Base-by-base conservation (phyloP, 1,140 invertebrate species). In the Caerostris extrusa region DNA sequence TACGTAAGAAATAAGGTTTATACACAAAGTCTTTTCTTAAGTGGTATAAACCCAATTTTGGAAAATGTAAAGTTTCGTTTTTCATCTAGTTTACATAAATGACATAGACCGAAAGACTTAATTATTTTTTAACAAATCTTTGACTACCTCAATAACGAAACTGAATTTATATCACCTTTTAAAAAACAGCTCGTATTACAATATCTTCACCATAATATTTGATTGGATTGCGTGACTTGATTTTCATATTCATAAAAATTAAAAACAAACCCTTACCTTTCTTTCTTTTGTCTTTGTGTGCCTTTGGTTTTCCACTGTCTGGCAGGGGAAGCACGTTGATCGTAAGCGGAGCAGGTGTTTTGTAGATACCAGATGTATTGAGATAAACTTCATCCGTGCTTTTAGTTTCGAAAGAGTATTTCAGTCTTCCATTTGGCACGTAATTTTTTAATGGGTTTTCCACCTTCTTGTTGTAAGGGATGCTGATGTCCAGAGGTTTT, bases 391-490 rank as follows among this genome's bases (percentile, higher is more conserved):
- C 85, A 81, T 88, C 86, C 3, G n/a, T n/a, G 34, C 58, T 34
- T 8, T 87, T 93, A 34, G 10, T 57, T 6, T 93, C 85, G 8
- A 93, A 50, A 12, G 92, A 88, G 89, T 93, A 93, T 34, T 93
- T 93, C 60, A 93, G 53, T 19, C 92, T 53, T 17, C 92, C 92
- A 53, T 93, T 93, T 12, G 92, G 19, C 3, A 93, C 60, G 19
- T 77, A 81, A 7, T 67, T 93, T 19, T 85, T 77, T 7, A n/a
- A 12, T 4, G 71, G 77, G 1, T 81, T 58, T 6, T 89, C 86
- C 50, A 55, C 67, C 57, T 60, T 58, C 50, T 90, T 82, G 14
- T 71, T 85, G 4, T 81, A 1, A 53, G 50, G 71, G 34, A 91
- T 34, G 8, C 5, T 57, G 53, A 60, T 60, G 4, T 69, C 34